These are phyloP conservation scores for Promerops cafer DNA, from an alignment of 2,113 vertebrate genomes.

Conservation along the genomic window DNA sequence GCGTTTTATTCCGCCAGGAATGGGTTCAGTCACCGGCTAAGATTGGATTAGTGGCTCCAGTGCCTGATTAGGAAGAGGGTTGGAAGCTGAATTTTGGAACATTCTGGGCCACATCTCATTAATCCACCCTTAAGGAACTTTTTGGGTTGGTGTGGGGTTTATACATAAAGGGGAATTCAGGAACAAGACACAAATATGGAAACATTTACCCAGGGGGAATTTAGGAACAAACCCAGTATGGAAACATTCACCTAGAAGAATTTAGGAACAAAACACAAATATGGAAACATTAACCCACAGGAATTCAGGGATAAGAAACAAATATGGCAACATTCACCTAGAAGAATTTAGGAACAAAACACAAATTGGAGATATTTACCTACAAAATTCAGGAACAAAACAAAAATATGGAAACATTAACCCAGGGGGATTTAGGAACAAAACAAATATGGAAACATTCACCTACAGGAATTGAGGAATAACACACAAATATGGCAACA, in stretches of 20 bases:
- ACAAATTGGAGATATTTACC: too few relatives aligned
- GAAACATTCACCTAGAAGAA: fast-evolving
- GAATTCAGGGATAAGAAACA: too few relatives aligned
- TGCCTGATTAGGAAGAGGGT: not conserved
- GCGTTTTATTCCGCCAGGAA: not conserved
- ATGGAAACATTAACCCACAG: not conserved
- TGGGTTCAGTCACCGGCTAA: not conserved
- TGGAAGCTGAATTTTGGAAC: not conserved
- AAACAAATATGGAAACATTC: fast-evolving
- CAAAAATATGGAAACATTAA: fast-evolving
- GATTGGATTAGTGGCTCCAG: constrained; percentile 30
- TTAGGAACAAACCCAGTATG: fast-evolving
- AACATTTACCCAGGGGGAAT: fast-evolving
- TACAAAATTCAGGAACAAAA: fast-evolving
- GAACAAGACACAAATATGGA: not conserved
- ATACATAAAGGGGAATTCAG: not conserved
- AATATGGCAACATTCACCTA: fast-evolving
- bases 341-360: not conserved
- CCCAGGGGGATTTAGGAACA: fast-evolving
- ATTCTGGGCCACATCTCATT: not conserved
- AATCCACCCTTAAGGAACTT: not conserved
- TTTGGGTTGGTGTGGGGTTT: not conserved
- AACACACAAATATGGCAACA: fast-evolving
- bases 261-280: not conserved
- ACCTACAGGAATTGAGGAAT: too few relatives aligned